Conservation (phyloP, 2,888 invertebrate genomes). For the Oxyteleia sp. region DNA sequence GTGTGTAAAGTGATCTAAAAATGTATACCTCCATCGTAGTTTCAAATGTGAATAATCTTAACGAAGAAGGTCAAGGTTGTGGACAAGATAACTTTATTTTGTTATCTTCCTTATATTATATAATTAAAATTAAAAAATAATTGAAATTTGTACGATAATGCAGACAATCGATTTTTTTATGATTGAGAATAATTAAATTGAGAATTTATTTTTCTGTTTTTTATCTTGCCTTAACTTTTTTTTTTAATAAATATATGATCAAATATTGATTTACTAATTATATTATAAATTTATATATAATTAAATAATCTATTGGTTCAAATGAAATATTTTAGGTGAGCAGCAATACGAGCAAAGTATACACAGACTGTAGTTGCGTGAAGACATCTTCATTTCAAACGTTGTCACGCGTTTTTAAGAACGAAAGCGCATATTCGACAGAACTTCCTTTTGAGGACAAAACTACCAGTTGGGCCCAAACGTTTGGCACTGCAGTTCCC, state of each 20-base stretch:
- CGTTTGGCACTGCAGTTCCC: conserved; percentile 86
- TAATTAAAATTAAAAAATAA: no score
- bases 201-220: background rate
- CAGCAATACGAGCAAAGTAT: conserved; percentile 81
- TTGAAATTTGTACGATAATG: no score
- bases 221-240: background rate
- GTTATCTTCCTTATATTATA: background rate
- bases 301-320: background rate
- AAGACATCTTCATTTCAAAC: conserved; percentile 77
- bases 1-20: conserved; percentile 28
- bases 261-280: no score
- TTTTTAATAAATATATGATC: no score
- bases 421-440: conserved; percentile 74
- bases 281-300: background rate
- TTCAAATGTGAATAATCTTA: conserved; percentile 13
- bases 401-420: conserved; percentile 70
- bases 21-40: conserved; percentile 18
- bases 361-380: conserved; percentile 89
- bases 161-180: no score
- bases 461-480: conserved; percentile 57
- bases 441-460: conserved; percentile 72
- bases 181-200: no score
- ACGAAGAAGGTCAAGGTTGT: conserved; percentile 45
- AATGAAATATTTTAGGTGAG: conserved; percentile 78
- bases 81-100: background rate